Conservation (phyloP, 2,888 invertebrate species). For the Mythimna lalbum region DNA sequence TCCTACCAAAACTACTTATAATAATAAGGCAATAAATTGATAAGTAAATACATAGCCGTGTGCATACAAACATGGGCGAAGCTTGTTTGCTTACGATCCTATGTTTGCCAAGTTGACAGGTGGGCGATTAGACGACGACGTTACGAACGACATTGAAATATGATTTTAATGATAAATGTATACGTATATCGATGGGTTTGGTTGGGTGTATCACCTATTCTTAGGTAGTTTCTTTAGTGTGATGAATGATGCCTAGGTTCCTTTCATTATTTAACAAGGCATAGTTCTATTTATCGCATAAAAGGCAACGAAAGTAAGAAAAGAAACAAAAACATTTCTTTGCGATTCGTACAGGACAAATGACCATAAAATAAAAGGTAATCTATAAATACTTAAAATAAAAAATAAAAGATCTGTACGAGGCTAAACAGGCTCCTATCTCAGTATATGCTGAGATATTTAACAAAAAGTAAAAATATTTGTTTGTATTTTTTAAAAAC, state of each 20-base stretch:
- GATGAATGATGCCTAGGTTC: neutral
- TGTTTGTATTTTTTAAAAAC: too few relatives aligned
- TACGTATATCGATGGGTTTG: conserved; percentile 4
- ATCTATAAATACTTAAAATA: too few relatives aligned
- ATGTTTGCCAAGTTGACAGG: conserved; percentile 74
- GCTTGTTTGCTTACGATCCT: conserved; percentile 75
- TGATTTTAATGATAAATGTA: conserved; percentile 66
- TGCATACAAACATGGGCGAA: conserved; percentile 60
- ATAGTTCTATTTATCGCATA: neutral
- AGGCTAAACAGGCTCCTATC: too few relatives aligned
- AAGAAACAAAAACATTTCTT: too few relatives aligned
- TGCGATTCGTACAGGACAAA: too few relatives aligned
- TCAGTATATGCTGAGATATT: too few relatives aligned
- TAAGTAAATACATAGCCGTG: conserved; percentile 53
- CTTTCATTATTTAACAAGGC: neutral
- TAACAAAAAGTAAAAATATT: too few relatives aligned
- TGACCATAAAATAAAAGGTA: too few relatives aligned
- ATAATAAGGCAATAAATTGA: conserved; percentile 62
- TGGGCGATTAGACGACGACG: conserved; percentile 73
- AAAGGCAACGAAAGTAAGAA: neutral
- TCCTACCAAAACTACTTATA: conserved; percentile 36
- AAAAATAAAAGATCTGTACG: too few relatives aligned
- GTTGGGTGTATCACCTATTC: neutral
- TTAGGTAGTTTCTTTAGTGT: neutral
- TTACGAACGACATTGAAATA: conserved; percentile 71